Percentiles rank a stretch among this genome's conserved stretches.
Evolutionary conservation across 1,140 invertebrate species (phyloP).

Genomic region (Brachionus asplanchnoidis): DNA sequence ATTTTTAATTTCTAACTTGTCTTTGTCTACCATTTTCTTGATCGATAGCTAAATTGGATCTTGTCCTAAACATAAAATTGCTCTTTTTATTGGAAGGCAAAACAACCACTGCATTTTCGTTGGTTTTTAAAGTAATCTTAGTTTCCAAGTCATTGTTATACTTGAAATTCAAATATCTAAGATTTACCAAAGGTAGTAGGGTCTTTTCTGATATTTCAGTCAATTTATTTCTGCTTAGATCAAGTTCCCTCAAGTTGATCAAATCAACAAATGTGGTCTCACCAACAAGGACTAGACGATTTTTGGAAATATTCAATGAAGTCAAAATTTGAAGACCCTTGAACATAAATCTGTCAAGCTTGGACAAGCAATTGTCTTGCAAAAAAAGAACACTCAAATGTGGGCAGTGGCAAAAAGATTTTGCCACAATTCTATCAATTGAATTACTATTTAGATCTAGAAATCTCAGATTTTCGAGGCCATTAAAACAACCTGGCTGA

Average conservation of each 20-base stretch:
- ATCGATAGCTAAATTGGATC: neutral
- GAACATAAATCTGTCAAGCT: neutral
- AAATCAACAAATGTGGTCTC: neutral
- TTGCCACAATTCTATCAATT: neutral
- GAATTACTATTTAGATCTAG: neutral
- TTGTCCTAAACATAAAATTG: neutral
- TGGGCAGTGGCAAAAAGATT: neutral
- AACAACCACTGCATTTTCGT: neutral
- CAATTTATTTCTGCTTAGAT: neutral
- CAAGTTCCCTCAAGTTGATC: neutral
- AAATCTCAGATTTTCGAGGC: neutral
- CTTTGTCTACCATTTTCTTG: neutral
- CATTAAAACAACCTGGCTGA: neutral
- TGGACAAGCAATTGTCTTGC: neutral
- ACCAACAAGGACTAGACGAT: neutral
- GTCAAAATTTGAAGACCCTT: neutral
- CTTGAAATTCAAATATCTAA: neutral
- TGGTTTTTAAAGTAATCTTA: neutral
- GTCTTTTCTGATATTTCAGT: neutral
- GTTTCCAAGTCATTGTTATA: neutral
- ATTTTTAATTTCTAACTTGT: neutral
- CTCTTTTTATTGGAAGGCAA: neutral
- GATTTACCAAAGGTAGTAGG: neutral
- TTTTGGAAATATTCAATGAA: neutral
- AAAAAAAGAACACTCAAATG: neutral